These are phyloP conservation scores for Trogon surrucura DNA, from an alignment of 2,113 vertebrate genomes.

Conservation along the genomic window DNA sequence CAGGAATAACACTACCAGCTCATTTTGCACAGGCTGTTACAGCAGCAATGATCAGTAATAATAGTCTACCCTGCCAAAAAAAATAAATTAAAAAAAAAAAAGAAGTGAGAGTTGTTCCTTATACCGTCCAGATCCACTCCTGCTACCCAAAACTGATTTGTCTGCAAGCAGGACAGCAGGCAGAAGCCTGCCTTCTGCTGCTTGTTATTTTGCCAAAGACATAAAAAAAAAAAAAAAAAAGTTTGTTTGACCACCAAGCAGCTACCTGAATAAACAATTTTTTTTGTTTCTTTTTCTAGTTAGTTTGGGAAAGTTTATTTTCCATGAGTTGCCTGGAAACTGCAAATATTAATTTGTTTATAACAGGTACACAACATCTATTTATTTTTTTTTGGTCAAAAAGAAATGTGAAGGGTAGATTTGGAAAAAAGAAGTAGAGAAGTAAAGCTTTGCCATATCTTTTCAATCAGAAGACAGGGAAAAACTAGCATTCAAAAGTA, in stretches of 20 bases:
- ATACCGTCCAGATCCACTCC: not conserved
- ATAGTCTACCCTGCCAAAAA: accelerated
- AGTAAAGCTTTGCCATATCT: not conserved
- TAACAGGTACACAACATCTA: not conserved
- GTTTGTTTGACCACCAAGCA: not conserved
- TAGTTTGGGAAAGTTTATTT: not conserved
- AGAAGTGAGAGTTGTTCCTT: not conserved
- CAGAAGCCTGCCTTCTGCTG: not conserved
- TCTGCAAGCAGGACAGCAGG: not conserved
- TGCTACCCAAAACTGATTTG: not conserved
- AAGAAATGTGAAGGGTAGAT: not conserved
- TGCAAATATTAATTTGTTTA: not conserved
- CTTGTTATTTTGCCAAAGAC: not conserved
- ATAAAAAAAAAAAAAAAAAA: no score
- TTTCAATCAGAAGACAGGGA: not conserved
- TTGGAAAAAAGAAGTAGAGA: not conserved
- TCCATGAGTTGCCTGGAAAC: not conserved
- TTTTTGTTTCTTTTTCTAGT: not conserved
- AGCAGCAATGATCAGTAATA: not conserved
- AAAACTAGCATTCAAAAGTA: not conserved
- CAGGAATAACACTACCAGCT: not conserved
- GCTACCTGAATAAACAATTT: not conserved
- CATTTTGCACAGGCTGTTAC: not conserved
- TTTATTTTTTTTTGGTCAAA: not conserved
- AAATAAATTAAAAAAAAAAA: not conserved